These are phyloP conservation scores for Drosophila funebris DNA, from an alignment of 1,140 invertebrate genomes.

Conservation along the genomic window DNA sequence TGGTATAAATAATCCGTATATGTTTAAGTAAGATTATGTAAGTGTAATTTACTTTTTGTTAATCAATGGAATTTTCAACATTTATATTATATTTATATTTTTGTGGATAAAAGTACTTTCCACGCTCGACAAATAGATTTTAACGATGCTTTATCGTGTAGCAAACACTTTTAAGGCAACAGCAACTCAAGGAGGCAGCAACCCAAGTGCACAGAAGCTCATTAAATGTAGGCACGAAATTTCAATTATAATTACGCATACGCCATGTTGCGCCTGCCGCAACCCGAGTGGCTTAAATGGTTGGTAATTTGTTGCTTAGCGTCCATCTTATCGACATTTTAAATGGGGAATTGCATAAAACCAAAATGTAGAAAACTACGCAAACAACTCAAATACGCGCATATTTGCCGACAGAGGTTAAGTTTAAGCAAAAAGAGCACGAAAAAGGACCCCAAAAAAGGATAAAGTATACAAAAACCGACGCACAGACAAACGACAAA, in stretches of 20 bases:
- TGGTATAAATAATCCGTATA: too few relatives aligned
- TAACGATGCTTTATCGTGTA: constrained; percentile 25
- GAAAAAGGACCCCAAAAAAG: constrained; percentile 20
- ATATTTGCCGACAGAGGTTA: constrained; percentile 13
- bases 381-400: constrained; percentile 28
- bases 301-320: constrained; percentile 65
- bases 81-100: too few relatives aligned
- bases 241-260: constrained; percentile 77
- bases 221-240: constrained; percentile 62
- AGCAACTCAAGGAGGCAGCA: not conserved
- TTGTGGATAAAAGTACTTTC: constrained; percentile 41
- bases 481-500: constrained; percentile 15
- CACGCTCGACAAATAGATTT: constrained; percentile 53
- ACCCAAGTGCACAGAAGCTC: constrained; percentile 50
- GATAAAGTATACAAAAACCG: constrained; percentile 24
- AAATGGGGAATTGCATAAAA: constrained; percentile 10
- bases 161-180: constrained; percentile 19
- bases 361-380: constrained; percentile 41
- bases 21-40: too few relatives aligned
- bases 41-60: too few relatives aligned
- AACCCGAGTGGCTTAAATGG: constrained; percentile 48
- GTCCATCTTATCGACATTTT: constrained; percentile 31
- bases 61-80: too few relatives aligned
- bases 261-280: constrained; percentile 53
- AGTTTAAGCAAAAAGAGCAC: constrained; percentile 12